Evolutionary conservation across 2,888 invertebrate genomes (phyloP), one percentile per base, ranked within the genome.

Genomic region (Furcula furcula): DNA sequence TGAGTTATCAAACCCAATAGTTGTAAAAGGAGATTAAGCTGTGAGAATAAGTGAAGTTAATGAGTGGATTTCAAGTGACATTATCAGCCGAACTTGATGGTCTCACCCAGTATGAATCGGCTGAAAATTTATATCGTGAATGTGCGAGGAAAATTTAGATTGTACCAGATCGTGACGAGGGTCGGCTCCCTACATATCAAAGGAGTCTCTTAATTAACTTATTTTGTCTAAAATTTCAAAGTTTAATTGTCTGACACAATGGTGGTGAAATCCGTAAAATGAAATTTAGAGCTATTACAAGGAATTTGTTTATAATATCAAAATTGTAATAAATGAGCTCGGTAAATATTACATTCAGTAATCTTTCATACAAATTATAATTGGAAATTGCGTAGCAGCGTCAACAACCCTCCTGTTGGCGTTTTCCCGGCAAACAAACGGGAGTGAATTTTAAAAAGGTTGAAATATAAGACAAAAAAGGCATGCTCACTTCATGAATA

Each of bases 131-230:
- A 65, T 64, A 58, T 52, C 31, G 37, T 40, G 34, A 50, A 37
- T 57, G 54, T 54, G 54, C 47, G 32, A 29, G 48, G 42, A 33
- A 56, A 46, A 55, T 57, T 52, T 55, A 37, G 34, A 53, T 37
- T 44, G 45, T 44, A 50, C 41, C 44, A 48, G 39, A 45, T 44
- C 36, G 36, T 65, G 70, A 68, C 55, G 56, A 69, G 65, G 66
- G 68, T 68, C 47, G 43, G 39, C 47, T 41, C 56, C 55, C 37
- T 60, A 56, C 48, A 40, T 49, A 53, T 66, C 46, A 60, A 59
- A 55, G 46, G 46, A 55, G 52, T 63, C 39, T 59, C 54, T 47
- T 70, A 71, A 76, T 71, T 55, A 64, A 70, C 61, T 60, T 60
- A 47, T 58, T 50, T 58, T 61, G 63, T 56, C 53, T 49, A 45